A percentile compares a stretch with the other conserved stretches of the same genome.
Conservation (phyloP, 2,888 invertebrate genomes). For the Ophioninae sp. region DNA sequence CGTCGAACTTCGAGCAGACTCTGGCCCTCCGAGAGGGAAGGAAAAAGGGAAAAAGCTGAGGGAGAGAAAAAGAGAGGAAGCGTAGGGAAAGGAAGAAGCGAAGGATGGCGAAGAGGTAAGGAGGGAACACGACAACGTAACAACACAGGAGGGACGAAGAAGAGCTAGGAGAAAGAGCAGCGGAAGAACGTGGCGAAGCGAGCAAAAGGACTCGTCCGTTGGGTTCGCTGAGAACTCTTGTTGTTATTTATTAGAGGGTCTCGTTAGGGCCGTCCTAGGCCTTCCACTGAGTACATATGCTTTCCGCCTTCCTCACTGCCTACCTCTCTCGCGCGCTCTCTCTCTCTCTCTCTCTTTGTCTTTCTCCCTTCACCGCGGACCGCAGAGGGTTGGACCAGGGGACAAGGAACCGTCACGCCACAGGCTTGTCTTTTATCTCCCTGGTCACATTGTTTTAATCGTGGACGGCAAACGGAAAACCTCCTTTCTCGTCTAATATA, state of each 20-base stretch:
- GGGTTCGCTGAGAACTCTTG: conserved; percentile 63
- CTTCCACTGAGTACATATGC: conserved; percentile 29
- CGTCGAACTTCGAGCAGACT: conserved; percentile 34
- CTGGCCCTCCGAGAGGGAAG: conserved; percentile 43
- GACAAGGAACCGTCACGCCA: conserved; percentile 57
- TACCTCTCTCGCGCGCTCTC: background rate
- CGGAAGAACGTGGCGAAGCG: conserved; percentile 19
- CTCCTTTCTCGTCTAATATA: conserved; percentile 40
- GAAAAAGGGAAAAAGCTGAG: conserved; percentile 38
- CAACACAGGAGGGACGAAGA: conserved; percentile 28
- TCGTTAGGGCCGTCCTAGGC: conserved; percentile 75
- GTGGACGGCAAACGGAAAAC: conserved; percentile 33
- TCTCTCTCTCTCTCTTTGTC: conserved; percentile 47
- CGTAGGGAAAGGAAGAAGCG: conserved; percentile 12
- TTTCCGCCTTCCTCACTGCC: conserved; percentile 22
- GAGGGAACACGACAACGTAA: conserved; percentile 2
- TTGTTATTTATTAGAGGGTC: conserved; percentile 78
- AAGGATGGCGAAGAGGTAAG: conserved; percentile 38
- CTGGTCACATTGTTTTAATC: conserved; percentile 57
- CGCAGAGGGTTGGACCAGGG: conserved; percentile 26
- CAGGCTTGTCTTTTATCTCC: conserved; percentile 51
- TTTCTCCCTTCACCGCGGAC: conserved; percentile 29
- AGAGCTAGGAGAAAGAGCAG: conserved; percentile 27
- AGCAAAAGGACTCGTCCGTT: conserved; percentile 54
- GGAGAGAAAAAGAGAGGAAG: conserved; percentile 53